A percentile compares a stretch with the other conserved stretches of the same genome.
Evolutionary conservation across 2,113 vertebrate genomes (phyloP).

Genomic region (Apodemus sylvaticus): DNA sequence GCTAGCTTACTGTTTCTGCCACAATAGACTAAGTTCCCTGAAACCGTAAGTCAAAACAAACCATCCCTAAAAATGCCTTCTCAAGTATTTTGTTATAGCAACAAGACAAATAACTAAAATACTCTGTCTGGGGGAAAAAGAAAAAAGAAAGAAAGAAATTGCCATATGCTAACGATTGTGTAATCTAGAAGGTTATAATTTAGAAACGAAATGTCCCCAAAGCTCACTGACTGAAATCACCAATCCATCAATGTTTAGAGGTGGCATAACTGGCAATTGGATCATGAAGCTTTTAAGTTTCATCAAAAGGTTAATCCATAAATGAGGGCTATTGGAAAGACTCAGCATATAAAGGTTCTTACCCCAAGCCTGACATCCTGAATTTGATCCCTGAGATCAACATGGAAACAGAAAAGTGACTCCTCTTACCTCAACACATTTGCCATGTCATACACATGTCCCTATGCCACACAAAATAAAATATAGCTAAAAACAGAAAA

Average conservation of each 20-base stretch:
- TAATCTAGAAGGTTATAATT: background rate
- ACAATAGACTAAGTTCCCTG: background rate
- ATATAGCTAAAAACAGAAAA: background rate
- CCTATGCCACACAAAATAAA: background rate
- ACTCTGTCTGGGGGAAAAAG: background rate
- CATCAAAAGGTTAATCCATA: background rate
- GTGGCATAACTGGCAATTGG: background rate
- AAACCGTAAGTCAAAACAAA: background rate
- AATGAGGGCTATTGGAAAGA: background rate
- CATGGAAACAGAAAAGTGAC: background rate
- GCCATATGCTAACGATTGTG: conserved; percentile 35
- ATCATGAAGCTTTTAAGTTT: background rate
- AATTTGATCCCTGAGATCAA: background rate
- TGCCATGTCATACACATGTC: background rate
- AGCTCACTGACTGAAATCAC: background rate
- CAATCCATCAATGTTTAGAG: background rate
- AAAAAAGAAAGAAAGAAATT: background rate
- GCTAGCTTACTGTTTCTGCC: background rate
- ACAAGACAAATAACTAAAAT: background rate
- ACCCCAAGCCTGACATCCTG: background rate
- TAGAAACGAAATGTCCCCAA: background rate
- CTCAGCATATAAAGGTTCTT: background rate
- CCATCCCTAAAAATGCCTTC: background rate
- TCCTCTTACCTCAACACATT: background rate
- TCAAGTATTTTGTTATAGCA: background rate